phyloP scores from a whole-genome alignment of 2,888 invertebrate genomes.

The Euplexia lucipara region DNA sequence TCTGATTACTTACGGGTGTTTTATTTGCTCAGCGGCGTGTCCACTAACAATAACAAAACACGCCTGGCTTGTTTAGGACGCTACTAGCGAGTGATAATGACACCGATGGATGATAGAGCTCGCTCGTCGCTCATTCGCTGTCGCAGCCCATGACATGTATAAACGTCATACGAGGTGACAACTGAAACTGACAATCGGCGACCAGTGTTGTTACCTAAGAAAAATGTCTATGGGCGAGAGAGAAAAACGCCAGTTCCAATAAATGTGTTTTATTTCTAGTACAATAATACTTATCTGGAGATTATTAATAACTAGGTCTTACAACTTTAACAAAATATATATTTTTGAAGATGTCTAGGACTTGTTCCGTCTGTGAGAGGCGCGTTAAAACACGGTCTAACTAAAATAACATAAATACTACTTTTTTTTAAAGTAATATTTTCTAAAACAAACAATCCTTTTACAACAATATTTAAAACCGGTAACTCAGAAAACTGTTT shows the following conservation, averaged over 20 bases:
- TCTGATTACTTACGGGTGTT: background rate
- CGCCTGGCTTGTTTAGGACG: slow-evolving; percentile 36
- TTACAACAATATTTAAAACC: slow-evolving; percentile 17
- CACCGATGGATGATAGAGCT: slow-evolving; percentile 3
- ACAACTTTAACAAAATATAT: slow-evolving; percentile 63
- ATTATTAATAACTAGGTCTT: slow-evolving; percentile 73
- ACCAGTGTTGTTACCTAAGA: slow-evolving; percentile 48
- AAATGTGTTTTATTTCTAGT: slow-evolving; percentile 85
- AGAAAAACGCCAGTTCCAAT: slow-evolving; percentile 71
- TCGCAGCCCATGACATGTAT: slow-evolving; percentile 19
- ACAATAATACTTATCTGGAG: slow-evolving; percentile 79
- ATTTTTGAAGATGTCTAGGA: slow-evolving; percentile 14
- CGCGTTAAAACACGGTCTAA: slow-evolving; percentile 1
- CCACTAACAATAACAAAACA: slow-evolving; percentile 47
- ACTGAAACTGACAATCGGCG: slow-evolving; percentile 41
- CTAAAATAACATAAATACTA: slow-evolving; percentile 14
- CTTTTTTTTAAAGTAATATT: background rate
- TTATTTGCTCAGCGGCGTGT: slow-evolving; percentile 1
- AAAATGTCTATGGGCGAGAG: slow-evolving; percentile 8
- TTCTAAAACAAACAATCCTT: slow-evolving; percentile 6
- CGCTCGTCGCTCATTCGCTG: background rate
- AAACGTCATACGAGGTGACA: slow-evolving; percentile 38
- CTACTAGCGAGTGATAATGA: slow-evolving; percentile 52
- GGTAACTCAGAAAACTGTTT: slow-evolving; percentile 17
- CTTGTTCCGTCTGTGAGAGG: slow-evolving; percentile 3